Evolutionary conservation across 2,113 vertebrate species (phyloP), one percentile per base, ranked within the genome.

Genomic region (Alaudala cheleensis): DNA sequence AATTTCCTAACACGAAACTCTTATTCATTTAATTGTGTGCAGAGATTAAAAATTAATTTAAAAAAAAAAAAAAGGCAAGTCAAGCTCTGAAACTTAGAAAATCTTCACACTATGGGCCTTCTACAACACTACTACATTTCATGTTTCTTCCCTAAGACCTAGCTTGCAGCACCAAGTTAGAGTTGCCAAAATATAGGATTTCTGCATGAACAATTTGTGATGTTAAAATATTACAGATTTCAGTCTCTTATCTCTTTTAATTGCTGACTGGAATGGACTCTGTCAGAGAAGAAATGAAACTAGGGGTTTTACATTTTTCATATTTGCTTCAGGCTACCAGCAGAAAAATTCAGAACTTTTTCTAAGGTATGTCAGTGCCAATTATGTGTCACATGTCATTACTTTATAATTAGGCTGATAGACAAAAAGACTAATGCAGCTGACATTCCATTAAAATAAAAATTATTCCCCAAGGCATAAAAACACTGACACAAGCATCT

Each of bases 331-430:
- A 58, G 84, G 92, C 73, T 94, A 96, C 54, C 25, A 86, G 42
- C 51, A 96, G 64, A 86, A 90, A 95, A 91, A 95, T 85, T 61
- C 65, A 61, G 58, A 70, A 65, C 65, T 92, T 89, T 71, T 91
- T 53, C 47, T 73, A 61, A 96, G 83, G 62, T 95, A 93, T 70
- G 60, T 49, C 50, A 85, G 25, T 67, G 96, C 49, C 51, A 88
- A 58, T 23, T 29, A 84, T 60, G 28, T 79, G 95, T 78, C 93
- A 83, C 54, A 85, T 92, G 82, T 70, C 92, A 92, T 94, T 92
- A 90, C 76, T 95, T 95, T 86, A 95, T 93, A 96, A 97, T 97
- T 94, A 97, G 87, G 92, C 87, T 95, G 93, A 86, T 67, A 84
- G 78, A 72, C 73, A 92, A 91, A 90, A 92, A 90, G 70, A 93